These are phyloP conservation scores for Unio delphinus DNA, from an alignment of 2,888 invertebrate species.

Conservation along the genomic window DNA sequence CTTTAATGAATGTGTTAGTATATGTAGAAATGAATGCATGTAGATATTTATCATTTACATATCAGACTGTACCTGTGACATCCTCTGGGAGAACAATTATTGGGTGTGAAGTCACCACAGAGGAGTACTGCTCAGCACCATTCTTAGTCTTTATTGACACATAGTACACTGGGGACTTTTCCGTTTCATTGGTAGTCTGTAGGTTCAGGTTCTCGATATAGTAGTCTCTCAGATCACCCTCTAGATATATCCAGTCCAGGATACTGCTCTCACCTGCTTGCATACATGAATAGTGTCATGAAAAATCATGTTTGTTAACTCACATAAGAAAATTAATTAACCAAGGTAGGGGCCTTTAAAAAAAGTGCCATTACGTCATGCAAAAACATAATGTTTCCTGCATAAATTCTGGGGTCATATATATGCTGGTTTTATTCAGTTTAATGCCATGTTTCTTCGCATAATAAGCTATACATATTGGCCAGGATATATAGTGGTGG, in stretches of 20 bases:
- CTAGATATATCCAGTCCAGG: conserved; percentile 29
- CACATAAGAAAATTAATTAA: too few species aligned
- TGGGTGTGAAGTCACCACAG: conserved; percentile 14
- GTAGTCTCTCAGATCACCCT: conserved; percentile 14
- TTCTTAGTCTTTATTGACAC: conserved; percentile 31
- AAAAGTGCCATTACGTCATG: too few species aligned
- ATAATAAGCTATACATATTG: too few species aligned
- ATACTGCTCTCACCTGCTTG: conserved; percentile 31
- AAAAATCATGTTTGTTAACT: too few species aligned
- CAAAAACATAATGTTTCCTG: too few species aligned
- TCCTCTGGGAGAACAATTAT: conserved; percentile 26
- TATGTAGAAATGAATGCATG: too few species aligned
- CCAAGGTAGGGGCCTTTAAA: too few species aligned
- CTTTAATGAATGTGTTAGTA: too few species aligned
- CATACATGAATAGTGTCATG: neutral
- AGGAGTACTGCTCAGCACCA: conserved; percentile 19
- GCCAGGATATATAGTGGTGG: too few species aligned
- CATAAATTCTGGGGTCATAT: too few species aligned
- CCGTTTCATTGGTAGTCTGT: conserved; percentile 3
- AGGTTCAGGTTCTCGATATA: conserved; percentile 27
- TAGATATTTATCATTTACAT: neutral
- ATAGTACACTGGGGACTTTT: conserved; percentile 28
- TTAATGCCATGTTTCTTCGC: too few species aligned
- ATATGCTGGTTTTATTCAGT: too few species aligned
- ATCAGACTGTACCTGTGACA: conserved; percentile 13